A percentile compares a stretch with the other conserved stretches of the same genome.
Evolutionary conservation across 2,888 invertebrate genomes (phyloP).

Genomic region (Erebia aethiops): DNA sequence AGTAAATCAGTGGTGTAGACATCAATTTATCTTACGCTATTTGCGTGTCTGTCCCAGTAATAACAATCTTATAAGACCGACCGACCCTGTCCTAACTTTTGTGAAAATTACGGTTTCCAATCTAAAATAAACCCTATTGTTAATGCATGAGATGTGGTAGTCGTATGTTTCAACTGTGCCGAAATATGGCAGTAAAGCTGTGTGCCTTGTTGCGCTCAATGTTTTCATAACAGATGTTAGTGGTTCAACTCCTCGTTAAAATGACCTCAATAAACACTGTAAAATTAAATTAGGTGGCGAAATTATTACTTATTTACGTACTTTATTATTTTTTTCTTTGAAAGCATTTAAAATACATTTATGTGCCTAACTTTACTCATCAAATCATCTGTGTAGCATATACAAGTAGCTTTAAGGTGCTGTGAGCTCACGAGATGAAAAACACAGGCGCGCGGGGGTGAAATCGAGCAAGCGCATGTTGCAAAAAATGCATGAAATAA

Average conservation of each 20-base stretch:
- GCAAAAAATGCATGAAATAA: no score
- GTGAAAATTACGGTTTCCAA: slow-evolving; percentile 23
- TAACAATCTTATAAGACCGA: slow-evolving; percentile 32
- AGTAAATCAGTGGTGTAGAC: slow-evolving; percentile 28
- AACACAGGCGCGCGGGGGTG: no score
- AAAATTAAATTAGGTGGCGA: slow-evolving; percentile 11
- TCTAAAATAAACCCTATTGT: slow-evolving; percentile 29
- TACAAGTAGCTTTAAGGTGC: no score
- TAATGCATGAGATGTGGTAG: slow-evolving; percentile 21
- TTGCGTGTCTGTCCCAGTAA: slow-evolving; percentile 32
- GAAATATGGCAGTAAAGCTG: slow-evolving; percentile 31
- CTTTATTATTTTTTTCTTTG: no score
- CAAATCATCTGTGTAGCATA: no score
- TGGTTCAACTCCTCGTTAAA: slow-evolving; percentile 37
- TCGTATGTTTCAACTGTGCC: slow-evolving; percentile 23
- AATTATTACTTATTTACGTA: background rate
- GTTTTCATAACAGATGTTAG: slow-evolving; percentile 40
- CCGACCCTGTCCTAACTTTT: slow-evolving; percentile 26
- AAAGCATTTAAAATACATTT: no score
- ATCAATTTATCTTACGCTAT: slow-evolving; percentile 33
- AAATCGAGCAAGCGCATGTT: no score
- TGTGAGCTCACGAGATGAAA: no score
- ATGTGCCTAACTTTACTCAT: no score
- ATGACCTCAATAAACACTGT: slow-evolving; percentile 33
- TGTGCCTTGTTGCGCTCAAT: slow-evolving; percentile 38